Evolutionary conservation across 2,113 vertebrate genomes (phyloP), one percentile per base, ranked within the genome.

Genomic region (Barbus barbus): DNA sequence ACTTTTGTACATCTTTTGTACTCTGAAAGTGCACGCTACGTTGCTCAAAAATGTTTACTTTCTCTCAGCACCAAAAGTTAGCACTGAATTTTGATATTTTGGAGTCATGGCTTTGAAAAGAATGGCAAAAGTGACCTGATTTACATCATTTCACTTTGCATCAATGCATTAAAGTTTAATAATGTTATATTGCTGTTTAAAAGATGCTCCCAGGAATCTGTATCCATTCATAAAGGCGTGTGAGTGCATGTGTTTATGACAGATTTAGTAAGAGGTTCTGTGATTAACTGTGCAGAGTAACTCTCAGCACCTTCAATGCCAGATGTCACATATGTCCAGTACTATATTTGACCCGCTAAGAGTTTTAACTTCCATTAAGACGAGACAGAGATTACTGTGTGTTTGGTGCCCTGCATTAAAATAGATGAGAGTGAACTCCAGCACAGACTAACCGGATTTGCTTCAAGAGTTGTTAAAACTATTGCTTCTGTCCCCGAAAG

Each of bases 311-410:
- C 78, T 80, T 48, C 38, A 48, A 5, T 46, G 58, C 77, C 58
- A 79, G 38, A 44, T 65, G 63, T 65, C 69, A 58, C 58, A 44
- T 56, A 28, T 90, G 90, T 18, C 67, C n/a, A 12, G 77, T 5
- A 84, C 87, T 16, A 38, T 46, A 79, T 83, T 85, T 92, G 63
- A 93, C 92, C 92, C 75, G 79, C 53, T 92, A 92, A 94, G 91
- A 92, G 89, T 90, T 88, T 93, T 91, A 92, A 18, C 79, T 87
- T 83, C 86, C 90, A 89, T 93, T 86, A 93, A 92, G 85, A 91
- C 85, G 90, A 92, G 89, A 89, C 20, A 44, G 67, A 83, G 86
- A 90, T 93, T 92, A 89, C 46, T 83, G 89, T 51, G 72, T 82
- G 85, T 90, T 89, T 89, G 85, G 84, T 63, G 82, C 60, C 36